These are phyloP conservation scores for Cygnus buccinator DNA, from an alignment of 2,113 vertebrate species.

Conservation along the genomic window DNA sequence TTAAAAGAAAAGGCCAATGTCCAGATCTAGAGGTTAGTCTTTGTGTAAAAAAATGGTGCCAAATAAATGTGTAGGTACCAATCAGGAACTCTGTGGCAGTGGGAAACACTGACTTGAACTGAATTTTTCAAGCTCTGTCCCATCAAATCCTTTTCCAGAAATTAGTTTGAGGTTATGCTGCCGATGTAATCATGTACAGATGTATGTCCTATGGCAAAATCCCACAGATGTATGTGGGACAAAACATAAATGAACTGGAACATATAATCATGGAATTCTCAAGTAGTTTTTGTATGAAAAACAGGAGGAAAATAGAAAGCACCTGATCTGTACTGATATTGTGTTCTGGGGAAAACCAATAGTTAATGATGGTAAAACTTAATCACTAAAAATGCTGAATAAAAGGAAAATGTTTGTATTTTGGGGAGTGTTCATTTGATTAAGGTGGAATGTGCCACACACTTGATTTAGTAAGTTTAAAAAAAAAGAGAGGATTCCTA, in stretches of 20 bases:
- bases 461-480: neutral
- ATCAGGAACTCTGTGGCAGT: neutral
- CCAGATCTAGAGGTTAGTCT: neutral
- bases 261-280: accelerated
- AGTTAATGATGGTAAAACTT: neutral
- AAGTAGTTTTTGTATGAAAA: neutral
- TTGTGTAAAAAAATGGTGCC: neutral
- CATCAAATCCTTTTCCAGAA: neutral
- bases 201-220: neutral
- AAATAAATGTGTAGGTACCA: neutral
- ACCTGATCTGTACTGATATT: neutral
- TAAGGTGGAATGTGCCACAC: constrained; percentile 25
- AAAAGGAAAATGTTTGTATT: neutral
- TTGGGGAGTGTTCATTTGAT: constrained; percentile 40
- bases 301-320: neutral
- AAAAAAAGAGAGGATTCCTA: neutral
- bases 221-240: neutral
- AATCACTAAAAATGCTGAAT: neutral
- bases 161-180: neutral
- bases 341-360: neutral
- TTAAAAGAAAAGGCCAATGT: neutral
- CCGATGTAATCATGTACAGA: neutral
- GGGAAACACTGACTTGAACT: neutral
- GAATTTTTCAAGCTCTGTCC: neutral
- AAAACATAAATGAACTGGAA: neutral